Evolutionary conservation across 64 coral and sea anemone species (phyloP), one percentile per base, ranked within the genome.

Genomic region (Acropora yongei): DNA sequence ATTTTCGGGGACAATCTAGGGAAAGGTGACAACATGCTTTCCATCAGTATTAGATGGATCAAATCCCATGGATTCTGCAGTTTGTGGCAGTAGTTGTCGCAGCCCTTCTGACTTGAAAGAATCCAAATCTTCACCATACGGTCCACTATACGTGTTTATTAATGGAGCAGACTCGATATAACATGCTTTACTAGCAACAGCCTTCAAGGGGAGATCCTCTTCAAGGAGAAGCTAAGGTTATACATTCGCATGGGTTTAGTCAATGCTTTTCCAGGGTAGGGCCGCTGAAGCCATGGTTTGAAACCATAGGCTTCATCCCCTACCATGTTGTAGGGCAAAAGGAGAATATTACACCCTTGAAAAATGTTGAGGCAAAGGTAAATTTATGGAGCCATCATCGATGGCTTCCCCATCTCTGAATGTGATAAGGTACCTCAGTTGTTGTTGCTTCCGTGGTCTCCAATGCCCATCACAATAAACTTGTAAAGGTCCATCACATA

Each of bases 41-140:
- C 5, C 51, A 55, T 55, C 10, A 55, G 3, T 55, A 85, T 83
- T 79, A 58, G 50, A 93, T 68, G 75, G 45, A 61, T 93, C 74
- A 58, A 63, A 92, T 40, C 90, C 80, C 81, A 86, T 92, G 7
- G 90, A 86, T 74, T 74, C 78, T 78, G 73, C 90, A 57, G 84
- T 41, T 57, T 86, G 80, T 86, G 90, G 69, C 43, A 76, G 57
- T 80, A 92, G 91, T 72, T 55, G 86, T 69, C 87, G 75, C 75
- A 69, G 73, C 57, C 83, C 74, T 87, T 87, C 60, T 87, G 86
- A 75, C 75, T 79, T 93, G 86, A 53, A 93, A 74, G 16, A 49
- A 93, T 78, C 83, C 40, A 93, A 78, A 93, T 93, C 91, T 87
- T 87, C 75, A 79, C 72, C 83, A 87, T 79, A 87, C 75, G 86